These are phyloP conservation scores for Oreochromis grahami DNA, from an alignment of 2,797 vertebrate species.

Conservation along the genomic window DNA sequence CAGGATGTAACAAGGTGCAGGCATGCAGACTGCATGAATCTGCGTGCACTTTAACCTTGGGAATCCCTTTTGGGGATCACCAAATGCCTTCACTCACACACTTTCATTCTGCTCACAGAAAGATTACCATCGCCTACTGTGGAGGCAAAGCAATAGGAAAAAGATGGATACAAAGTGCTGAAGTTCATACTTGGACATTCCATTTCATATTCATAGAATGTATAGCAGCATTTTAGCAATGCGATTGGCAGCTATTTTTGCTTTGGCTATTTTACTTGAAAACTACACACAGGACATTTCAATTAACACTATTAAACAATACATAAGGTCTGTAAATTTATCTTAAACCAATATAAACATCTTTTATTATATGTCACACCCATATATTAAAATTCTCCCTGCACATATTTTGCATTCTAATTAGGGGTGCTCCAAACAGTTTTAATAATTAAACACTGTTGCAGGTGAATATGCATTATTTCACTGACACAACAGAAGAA, in stretches of 20 bases:
- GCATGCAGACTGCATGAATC: conserved; percentile 35
- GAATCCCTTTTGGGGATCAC: conserved; percentile 29
- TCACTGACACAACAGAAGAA: conserved; percentile 33
- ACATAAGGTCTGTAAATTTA: neutral
- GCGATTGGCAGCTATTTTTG: neutral
- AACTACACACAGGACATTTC: neutral
- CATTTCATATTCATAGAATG: conserved; percentile 51
- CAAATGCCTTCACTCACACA: neutral
- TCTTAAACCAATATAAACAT: conserved; percentile 2
- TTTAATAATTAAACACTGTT: conserved; percentile 40
- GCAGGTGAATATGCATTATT: conserved; percentile 24
- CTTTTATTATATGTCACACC: neutral
- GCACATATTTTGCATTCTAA: neutral
- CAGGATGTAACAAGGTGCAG: conserved; percentile 5
- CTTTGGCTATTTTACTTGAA: neutral
- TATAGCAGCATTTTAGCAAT: neutral
- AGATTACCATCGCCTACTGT: conserved; percentile 23
- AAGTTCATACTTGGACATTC: neutral
- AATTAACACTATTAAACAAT: neutral
- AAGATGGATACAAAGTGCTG: conserved; percentile 29
- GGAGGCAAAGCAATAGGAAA: conserved; percentile 7
- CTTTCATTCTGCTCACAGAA: conserved; percentile 3
- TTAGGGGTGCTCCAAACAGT: conserved; percentile 4
- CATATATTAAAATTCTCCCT: neutral
- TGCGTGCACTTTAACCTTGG: conserved; percentile 12